These are phyloP conservation scores for Apolygus lucorum DNA, from an alignment of 1,140 invertebrate genomes.

Conservation along the genomic window DNA sequence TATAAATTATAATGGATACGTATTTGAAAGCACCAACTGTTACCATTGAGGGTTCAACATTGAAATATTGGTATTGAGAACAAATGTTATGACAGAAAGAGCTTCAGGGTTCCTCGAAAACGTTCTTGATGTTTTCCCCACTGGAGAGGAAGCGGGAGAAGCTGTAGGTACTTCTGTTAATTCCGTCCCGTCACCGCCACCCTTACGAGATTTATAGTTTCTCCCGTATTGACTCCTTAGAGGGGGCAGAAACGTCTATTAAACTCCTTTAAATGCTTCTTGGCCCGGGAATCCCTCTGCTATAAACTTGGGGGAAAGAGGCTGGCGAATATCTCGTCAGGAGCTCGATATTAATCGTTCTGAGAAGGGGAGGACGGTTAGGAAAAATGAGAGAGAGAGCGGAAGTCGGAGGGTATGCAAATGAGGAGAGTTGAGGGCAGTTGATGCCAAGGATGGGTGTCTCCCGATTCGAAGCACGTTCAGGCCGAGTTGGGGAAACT, in stretches of 20 bases:
- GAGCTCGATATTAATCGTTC: not conserved
- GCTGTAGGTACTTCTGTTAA: not conserved
- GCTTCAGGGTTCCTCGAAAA: too few species aligned
- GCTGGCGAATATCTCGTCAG: not conserved
- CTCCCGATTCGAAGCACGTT: too few species aligned
- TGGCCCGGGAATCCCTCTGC: not conserved
- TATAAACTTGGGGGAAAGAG: not conserved
- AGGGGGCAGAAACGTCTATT: not conserved
- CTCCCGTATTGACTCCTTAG: not conserved
- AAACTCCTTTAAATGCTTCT: not conserved
- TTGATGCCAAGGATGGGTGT: too few species aligned
- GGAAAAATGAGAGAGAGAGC: not conserved
- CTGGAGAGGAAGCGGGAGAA: not conserved
- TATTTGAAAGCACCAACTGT: too few species aligned
- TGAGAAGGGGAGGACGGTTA: too few species aligned
- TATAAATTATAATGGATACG: too few species aligned
- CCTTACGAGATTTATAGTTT: not conserved
- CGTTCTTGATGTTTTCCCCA: too few species aligned
- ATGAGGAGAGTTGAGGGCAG: not conserved
- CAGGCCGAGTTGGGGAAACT: too few species aligned
- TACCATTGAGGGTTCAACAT: too few species aligned
- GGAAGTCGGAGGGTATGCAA: not conserved
- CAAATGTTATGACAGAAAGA: too few species aligned
- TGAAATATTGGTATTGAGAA: too few species aligned
- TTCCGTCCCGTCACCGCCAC: not conserved